These are phyloP conservation scores for Zaprionus inermis DNA, from an alignment of 1,140 invertebrate species.

Conservation along the genomic window DNA sequence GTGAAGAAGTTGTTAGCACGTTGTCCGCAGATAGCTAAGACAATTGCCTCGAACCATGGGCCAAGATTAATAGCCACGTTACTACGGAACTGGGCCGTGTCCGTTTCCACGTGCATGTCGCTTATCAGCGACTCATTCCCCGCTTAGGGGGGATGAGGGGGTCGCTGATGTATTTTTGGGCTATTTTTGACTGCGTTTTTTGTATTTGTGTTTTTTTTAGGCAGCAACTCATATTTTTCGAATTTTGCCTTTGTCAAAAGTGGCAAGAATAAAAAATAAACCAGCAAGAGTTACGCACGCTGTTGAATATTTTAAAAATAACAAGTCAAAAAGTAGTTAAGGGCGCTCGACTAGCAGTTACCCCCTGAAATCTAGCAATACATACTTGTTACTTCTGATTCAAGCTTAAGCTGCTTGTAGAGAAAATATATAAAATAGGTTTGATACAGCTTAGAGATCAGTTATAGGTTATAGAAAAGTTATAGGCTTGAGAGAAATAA, in stretches of 20 bases:
- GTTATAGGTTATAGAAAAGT: no score
- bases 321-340: neutral
- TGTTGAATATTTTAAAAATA: constrained; percentile 55
- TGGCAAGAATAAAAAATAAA: constrained; percentile 1
- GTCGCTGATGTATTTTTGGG: neutral
- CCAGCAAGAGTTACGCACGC: constrained; percentile 22
- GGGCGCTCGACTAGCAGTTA: neutral
- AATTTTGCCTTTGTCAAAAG: constrained; percentile 22
- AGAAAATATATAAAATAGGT: no score
- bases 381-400: no score
- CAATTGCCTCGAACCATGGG: constrained; percentile 15
- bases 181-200: neutral
- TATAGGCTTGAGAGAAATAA: no score
- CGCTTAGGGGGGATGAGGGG: neutral
- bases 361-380: neutral
- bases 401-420: no score
- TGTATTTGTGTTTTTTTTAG: constrained; percentile 5
- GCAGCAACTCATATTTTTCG: constrained; percentile 31
- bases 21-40: constrained; percentile 19
- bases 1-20: constrained; percentile 48
- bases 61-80: constrained; percentile 40
- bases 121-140: constrained; percentile 40
- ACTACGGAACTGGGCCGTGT: constrained; percentile 49
- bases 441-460: no score
- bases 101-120: constrained; percentile 49